Evolutionary conservation across 1,140 invertebrate species (phyloP).

Genomic region (Hylaeus volcanicus): DNA sequence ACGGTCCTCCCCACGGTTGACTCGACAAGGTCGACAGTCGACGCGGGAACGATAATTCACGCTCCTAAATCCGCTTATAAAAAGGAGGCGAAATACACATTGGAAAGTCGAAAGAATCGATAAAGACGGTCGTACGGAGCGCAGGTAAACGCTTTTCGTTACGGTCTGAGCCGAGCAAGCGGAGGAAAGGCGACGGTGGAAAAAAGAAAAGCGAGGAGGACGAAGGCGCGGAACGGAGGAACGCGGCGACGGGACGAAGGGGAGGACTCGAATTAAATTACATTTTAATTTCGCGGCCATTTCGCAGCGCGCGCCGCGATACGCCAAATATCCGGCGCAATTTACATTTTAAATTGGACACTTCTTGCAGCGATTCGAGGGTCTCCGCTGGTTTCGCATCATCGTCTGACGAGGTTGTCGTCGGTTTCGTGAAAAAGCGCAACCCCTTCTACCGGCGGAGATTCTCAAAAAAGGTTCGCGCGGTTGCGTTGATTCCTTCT

Average conservation of each 20-base stretch:
- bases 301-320: slow-evolving; percentile 69
- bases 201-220: not conserved
- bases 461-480: slow-evolving; percentile 25
- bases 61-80: slow-evolving; percentile 65
- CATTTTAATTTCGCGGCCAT: slow-evolving; percentile 79
- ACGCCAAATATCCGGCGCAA: slow-evolving; percentile 72
- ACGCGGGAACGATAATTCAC: slow-evolving; percentile 45
- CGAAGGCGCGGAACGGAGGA: not conserved
- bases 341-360: slow-evolving; percentile 79
- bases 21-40: not conserved
- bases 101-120: slow-evolving; percentile 36
- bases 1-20: slow-evolving; percentile 1
- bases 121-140: not conserved
- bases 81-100: slow-evolving; percentile 37
- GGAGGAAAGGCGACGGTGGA: slow-evolving; percentile 24
- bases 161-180: slow-evolving; percentile 3
- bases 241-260: not conserved
- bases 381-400: not conserved
- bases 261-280: slow-evolving; percentile 74
- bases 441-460: not conserved
- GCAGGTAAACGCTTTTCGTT: slow-evolving; percentile 7
- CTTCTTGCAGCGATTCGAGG: slow-evolving; percentile 68
- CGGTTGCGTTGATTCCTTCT: slow-evolving; percentile 11
- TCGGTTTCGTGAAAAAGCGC: slow-evolving; percentile 26
- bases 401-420: slow-evolving; percentile 15